Evolutionary conservation across 2,113 vertebrate species (phyloP).

Genomic region (Butorides virescens): DNA sequence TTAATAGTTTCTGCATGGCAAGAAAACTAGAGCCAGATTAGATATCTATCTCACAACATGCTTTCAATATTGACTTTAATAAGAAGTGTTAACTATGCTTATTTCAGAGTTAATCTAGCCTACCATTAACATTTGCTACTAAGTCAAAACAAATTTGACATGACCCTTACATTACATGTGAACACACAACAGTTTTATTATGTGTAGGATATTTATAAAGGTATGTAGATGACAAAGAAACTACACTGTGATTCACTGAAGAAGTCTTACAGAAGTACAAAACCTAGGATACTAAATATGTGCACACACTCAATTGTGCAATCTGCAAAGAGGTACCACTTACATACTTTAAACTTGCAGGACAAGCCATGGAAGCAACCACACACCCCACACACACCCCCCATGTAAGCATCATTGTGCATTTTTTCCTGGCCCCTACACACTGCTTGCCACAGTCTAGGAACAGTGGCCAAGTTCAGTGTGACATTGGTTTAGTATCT

Average conservation of each 20-base stretch:
- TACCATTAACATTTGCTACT: background rate
- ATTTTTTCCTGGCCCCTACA: background rate
- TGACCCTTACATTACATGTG: background rate
- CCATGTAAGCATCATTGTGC: background rate
- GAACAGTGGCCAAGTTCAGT: background rate
- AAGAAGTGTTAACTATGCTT: background rate
- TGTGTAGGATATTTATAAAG: background rate
- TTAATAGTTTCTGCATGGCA: background rate
- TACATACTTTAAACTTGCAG: background rate
- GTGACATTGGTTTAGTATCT: background rate
- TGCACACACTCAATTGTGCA: background rate
- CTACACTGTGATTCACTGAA: background rate
- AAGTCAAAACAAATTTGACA: background rate
- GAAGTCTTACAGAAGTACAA: background rate
- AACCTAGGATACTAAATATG: background rate
- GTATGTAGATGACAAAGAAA: background rate
- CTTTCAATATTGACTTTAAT: background rate
- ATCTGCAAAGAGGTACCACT: background rate
- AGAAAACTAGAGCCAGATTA: background rate
- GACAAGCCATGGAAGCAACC: background rate
- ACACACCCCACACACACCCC: fast-evolving
- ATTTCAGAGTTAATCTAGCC: background rate
- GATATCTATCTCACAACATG: background rate
- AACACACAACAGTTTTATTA: background rate
- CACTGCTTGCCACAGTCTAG: background rate